Percentiles rank a stretch among this genome's conserved stretches.
phyloP scores from a whole-genome alignment of 1,140 invertebrate genomes.

The Zophobas morio region DNA sequence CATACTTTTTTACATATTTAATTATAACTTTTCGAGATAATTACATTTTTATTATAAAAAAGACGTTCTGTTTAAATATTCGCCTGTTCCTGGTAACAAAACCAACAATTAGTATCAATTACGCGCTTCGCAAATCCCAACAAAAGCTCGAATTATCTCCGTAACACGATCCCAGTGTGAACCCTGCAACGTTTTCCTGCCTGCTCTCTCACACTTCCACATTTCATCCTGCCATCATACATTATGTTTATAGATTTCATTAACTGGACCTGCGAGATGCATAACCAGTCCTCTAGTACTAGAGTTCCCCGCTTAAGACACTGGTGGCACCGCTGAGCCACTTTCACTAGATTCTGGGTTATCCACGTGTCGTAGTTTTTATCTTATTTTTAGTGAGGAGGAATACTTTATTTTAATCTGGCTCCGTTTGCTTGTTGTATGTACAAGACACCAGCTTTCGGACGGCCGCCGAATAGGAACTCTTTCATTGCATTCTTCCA shows the following conservation, averaged over 20 bases:
- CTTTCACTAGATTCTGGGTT: slow-evolving; percentile 67
- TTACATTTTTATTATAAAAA: no score
- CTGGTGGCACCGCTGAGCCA: slow-evolving; percentile 54
- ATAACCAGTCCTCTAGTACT: slow-evolving; percentile 53
- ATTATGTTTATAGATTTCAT: slow-evolving; percentile 31
- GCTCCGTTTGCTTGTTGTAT: slow-evolving; percentile 17
- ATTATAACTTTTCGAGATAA: no score
- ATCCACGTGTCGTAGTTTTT: slow-evolving; percentile 64
- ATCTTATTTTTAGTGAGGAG: slow-evolving; percentile 62
- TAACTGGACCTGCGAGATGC: slow-evolving; percentile 30
- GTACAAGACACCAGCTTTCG: slow-evolving; percentile 34
- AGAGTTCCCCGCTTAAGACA: slow-evolving; percentile 43
- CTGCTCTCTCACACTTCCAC: slow-evolving; percentile 11
- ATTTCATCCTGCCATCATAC: slow-evolving; percentile 1
- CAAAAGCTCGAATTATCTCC: background rate
- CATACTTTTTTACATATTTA: no score
- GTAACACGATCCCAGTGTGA: slow-evolving; percentile 1
- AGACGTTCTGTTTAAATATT: no score
- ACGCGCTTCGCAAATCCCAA: background rate
- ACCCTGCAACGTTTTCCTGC: background rate
- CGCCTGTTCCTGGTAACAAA: no score
- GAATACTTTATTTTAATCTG: slow-evolving; percentile 59
- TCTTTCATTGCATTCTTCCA: slow-evolving; percentile 39
- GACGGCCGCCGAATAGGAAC: slow-evolving; percentile 6
- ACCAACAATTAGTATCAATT: background rate